Percentiles rank a stretch among this genome's conserved stretches.
These are phyloP conservation scores for Trinorchestia longiramus DNA, from an alignment of 1,140 invertebrate genomes.

Conservation along the genomic window DNA sequence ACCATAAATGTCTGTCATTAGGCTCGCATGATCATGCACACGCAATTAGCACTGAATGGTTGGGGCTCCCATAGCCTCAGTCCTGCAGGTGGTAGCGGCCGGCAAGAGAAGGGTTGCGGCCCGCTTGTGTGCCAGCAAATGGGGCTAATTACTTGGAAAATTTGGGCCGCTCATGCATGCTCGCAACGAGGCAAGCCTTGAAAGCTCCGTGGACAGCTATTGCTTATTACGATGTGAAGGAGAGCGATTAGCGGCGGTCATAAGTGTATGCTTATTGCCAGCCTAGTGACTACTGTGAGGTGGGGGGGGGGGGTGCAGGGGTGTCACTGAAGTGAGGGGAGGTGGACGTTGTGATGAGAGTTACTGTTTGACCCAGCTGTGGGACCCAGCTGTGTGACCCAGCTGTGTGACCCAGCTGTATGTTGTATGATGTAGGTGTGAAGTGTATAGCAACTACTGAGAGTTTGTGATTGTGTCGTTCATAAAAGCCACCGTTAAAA, in stretches of 20 bases:
- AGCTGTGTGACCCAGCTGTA: neutral
- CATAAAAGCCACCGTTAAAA: no score
- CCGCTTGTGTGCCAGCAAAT: neutral
- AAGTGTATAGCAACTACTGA: no score
- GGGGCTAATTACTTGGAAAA: neutral
- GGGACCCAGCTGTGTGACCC: no score
- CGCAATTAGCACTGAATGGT: neutral
- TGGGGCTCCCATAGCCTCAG: neutral
- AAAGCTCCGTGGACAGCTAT: neutral
- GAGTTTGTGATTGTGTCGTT: no score
- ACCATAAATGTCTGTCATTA: neutral
- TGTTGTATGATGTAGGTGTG: no score
- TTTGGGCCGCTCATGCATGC: neutral
- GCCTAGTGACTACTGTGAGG: neutral
- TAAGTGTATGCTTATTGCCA: neutral
- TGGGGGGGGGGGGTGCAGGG: no score
- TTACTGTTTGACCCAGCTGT: no score
- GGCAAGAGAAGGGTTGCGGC: neutral
- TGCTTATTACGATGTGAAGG: neutral
- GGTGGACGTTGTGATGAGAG: no score
- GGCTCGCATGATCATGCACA: neutral
- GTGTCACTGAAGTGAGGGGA: neutral
- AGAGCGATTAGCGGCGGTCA: neutral
- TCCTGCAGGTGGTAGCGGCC: neutral
- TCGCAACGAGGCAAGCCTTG: neutral